Percentiles rank a stretch among this genome's conserved stretches.
phyloP scores from a whole-genome alignment of 2,888 invertebrate genomes.

The Cosmia trapezina region DNA sequence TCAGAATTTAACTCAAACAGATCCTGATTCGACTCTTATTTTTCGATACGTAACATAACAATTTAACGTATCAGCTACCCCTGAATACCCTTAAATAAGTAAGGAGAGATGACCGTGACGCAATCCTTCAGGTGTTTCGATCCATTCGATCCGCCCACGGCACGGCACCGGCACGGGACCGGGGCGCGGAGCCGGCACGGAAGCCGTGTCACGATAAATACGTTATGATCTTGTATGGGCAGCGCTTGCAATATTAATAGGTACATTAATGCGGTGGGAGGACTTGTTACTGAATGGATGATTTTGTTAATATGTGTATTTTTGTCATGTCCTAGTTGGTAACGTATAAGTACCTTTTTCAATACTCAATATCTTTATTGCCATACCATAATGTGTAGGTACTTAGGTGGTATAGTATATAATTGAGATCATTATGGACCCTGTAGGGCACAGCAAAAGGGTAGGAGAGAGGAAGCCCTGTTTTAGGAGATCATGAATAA shows the following conservation, averaged over 20 bases:
- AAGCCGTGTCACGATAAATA: conserved; percentile 53
- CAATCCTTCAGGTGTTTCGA: conserved; percentile 44
- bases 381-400: no score
- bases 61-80: conserved; percentile 35
- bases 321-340: conserved; percentile 6
- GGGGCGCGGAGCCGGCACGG: conserved; percentile 21
- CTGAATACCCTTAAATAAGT: conserved; percentile 47
- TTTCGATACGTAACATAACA: conserved; percentile 18
- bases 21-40: conserved; percentile 24
- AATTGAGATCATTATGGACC: no score
- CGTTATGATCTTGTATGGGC: conserved; percentile 60
- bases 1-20: neutral
- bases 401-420: no score
- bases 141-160: conserved; percentile 19
- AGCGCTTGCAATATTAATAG: conserved; percentile 60
- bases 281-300: conserved; percentile 19
- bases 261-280: conserved; percentile 34
- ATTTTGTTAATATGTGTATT: conserved; percentile 20
- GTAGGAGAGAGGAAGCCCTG: no score
- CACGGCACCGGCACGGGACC: conserved; percentile 11
- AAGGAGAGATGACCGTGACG: conserved; percentile 39
- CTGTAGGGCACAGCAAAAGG: no score
- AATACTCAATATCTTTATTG: no score
- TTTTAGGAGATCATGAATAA: no score
- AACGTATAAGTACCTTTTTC: neutral